Base-by-base conservation (phyloP, 2,113 vertebrate genomes). In the Tenrec ecaudatus region DNA sequence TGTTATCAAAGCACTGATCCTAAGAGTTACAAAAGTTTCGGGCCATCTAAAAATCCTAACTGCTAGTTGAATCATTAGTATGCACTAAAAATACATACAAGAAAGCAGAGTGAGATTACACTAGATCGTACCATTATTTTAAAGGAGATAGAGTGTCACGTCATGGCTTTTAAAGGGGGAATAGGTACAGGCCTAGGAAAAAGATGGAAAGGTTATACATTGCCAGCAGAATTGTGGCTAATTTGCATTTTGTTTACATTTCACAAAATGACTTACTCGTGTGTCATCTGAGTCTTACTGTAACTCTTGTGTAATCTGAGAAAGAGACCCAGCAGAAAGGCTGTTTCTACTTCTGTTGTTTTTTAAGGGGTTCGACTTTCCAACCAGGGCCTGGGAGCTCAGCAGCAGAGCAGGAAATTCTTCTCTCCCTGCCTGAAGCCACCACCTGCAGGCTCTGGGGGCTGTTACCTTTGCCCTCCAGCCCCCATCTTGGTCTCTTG, bases 41-140 rank as follows among this genome's bases (percentile, higher is more conserved):
- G 66, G 23, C 29, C 78, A 68, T 16, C 2, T 60, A 0, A 5
- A 81, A 75, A 27, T 80, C 40, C 43, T 33, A 73, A 83, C 79
- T 80, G 53, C 25, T 43, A 79, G 58, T 57, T n/a, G 29, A 40
- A 62, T 20, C 64, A 83, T 89, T 73, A 40, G 14, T 64, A 66
- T 16, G 23, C 64, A 3, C 82, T 89, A 38, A 78, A 93, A 60
- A 60, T 23, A 93, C 7, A 6, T 20, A 29, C 29, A 36, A 58
- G 38, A 38, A 85, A 84, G 36, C 53, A 79, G 83, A 68, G 40
- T 71, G n/a, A 58, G 19, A 83, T 87, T 60, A 6, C 36, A 71
- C 29, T 23, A 68, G 3, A 69, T 27, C 89, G 25, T 43, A 36
- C 82, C 27, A 29, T 69, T 73, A n/a, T 73, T 36, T 36, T 36